Percentiles rank a stretch among this genome's conserved stretches.
These are phyloP conservation scores for Trichogramma evanescens DNA, from an alignment of 2,888 invertebrate species.

Conservation along the genomic window DNA sequence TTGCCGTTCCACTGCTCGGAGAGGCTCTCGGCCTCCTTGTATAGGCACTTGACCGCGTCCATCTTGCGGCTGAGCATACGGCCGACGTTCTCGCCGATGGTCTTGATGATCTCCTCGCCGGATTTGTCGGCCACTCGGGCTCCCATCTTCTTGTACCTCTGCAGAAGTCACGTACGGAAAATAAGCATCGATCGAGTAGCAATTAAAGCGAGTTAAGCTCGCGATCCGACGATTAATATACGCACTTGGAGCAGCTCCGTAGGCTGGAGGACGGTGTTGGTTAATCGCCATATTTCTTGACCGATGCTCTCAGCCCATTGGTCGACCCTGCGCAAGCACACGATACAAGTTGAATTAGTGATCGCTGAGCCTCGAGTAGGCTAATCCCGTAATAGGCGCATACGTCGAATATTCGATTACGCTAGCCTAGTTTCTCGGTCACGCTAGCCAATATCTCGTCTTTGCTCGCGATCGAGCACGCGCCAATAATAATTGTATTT, in stretches of 20 bases:
- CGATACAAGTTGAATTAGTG: neutral
- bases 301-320: constrained; percentile 76
- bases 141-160: constrained; percentile 75
- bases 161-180: constrained; percentile 22
- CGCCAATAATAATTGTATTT: too few relatives aligned
- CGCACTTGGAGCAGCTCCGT: constrained; percentile 69
- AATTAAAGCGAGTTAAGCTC: neutral
- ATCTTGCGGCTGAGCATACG: constrained; percentile 82
- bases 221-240: constrained; percentile 23
- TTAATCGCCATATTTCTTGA: constrained; percentile 71
- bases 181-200: neutral
- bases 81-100: constrained; percentile 74
- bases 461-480: too few relatives aligned
- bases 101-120: constrained; percentile 68
- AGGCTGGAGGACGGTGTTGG: constrained; percentile 68
- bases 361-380: neutral
- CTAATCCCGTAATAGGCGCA: neutral
- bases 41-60: constrained; percentile 81
- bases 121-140: constrained; percentile 74
- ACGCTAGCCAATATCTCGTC: too few relatives aligned
- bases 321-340: constrained; percentile 56
- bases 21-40: constrained; percentile 64
- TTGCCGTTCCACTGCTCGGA: constrained; percentile 54
- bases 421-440: neutral
- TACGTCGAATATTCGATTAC: neutral